Conservation (phyloP, 1,140 invertebrate species). For the Papilio machaon region DNA sequence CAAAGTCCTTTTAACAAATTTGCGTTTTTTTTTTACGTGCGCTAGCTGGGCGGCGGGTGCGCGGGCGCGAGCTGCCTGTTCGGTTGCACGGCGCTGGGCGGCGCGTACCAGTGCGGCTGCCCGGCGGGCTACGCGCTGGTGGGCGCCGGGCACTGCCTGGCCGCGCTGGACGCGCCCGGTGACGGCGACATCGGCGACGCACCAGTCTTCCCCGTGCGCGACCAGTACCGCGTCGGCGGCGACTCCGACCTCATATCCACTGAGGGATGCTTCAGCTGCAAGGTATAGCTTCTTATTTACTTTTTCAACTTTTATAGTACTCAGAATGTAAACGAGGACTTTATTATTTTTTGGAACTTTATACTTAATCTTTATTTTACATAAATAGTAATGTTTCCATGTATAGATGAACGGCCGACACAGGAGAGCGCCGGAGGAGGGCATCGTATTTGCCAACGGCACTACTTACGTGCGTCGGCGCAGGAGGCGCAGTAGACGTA, state of each 20-base stretch:
- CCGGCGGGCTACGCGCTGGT: constrained; percentile 91
- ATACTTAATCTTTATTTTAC: neutral
- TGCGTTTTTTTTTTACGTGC: neutral
- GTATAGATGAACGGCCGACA: constrained; percentile 69
- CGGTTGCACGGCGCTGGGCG: constrained; percentile 87
- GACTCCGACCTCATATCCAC: constrained; percentile 90
- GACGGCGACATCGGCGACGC: constrained; percentile 87
- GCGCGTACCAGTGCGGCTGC: constrained; percentile 89
- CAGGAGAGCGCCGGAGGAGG: constrained; percentile 72
- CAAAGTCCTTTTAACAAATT: no score
- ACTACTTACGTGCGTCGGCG: constrained; percentile 68
- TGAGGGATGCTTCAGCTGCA: constrained; percentile 95
- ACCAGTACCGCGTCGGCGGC: constrained; percentile 70
- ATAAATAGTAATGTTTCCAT: neutral
- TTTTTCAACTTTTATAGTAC: no score
- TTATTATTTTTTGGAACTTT: no score
- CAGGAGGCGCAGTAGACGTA: constrained; percentile 68
- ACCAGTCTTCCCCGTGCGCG: constrained; percentile 85
- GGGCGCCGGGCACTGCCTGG: constrained; percentile 91
- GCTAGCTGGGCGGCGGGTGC: constrained; percentile 86
- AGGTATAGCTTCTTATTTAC: constrained; percentile 78
- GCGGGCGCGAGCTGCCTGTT: constrained; percentile 89
- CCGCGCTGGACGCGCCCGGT: constrained; percentile 86
- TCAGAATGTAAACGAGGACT: neutral
- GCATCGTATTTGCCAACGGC: constrained; percentile 73